These are phyloP conservation scores for Gymnorhina tibicen DNA, from an alignment of 2,113 vertebrate genomes.

Conservation along the genomic window DNA sequence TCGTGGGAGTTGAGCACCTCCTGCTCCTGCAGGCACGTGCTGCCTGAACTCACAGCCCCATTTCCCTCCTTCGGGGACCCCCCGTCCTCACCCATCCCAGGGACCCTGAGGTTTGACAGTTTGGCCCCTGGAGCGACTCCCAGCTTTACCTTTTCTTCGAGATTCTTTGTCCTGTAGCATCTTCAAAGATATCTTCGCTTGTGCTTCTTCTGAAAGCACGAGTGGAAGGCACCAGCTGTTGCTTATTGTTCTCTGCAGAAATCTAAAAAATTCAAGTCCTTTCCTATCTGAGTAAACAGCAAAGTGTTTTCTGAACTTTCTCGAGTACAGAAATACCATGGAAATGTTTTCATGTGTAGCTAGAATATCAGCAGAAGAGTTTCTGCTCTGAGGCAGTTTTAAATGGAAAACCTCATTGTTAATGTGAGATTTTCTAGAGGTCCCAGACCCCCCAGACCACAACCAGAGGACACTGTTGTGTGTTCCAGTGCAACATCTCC, in stretches of 20 bases:
- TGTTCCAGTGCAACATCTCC: background rate
- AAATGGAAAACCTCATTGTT: background rate
- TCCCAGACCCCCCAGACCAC: background rate
- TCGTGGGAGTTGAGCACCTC: background rate
- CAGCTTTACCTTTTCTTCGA: background rate
- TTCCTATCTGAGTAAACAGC: background rate
- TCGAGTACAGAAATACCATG: background rate
- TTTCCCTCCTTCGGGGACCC: background rate
- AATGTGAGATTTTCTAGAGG: background rate
- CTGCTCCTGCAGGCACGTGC: background rate
- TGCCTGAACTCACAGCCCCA: background rate
- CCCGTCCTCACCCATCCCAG: background rate
- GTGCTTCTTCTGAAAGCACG: background rate
- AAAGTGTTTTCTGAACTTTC: background rate
- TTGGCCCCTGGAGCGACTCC: background rate
- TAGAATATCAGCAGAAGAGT: background rate
- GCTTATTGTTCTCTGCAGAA: background rate
- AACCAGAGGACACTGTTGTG: background rate
- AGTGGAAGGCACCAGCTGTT: background rate
- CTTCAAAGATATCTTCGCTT: background rate
- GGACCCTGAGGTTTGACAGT: accelerated
- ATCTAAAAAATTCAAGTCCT: background rate
- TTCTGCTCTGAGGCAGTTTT: constrained; percentile 30
- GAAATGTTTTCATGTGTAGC: background rate
- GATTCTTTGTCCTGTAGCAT: background rate